A percentile compares a stretch with the other conserved stretches of the same genome.
Evolutionary conservation across 2,888 invertebrate genomes (phyloP).

Genomic region (Ectemnius continuus): DNA sequence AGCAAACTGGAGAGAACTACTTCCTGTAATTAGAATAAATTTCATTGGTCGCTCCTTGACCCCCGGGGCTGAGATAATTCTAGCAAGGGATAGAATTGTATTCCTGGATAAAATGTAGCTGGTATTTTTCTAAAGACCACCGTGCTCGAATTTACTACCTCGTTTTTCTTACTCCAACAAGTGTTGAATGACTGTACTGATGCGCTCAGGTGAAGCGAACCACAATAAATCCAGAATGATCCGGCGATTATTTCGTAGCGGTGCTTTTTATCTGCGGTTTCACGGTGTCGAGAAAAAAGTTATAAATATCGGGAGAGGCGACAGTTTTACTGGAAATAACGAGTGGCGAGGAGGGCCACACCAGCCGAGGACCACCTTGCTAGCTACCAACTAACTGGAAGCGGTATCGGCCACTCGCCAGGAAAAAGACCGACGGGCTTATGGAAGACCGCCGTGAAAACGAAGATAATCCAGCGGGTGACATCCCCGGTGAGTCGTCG

Average conservation of each 20-base stretch:
- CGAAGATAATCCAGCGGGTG: conserved; percentile 52
- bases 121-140: too few species aligned
- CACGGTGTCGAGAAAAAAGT: conserved; percentile 22
- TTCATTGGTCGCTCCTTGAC: too few species aligned
- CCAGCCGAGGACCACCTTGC: conserved; percentile 44
- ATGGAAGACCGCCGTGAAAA: conserved; percentile 49
- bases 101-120: too few species aligned
- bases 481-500: conserved; percentile 17
- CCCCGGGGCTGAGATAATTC: too few species aligned
- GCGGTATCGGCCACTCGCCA: conserved; percentile 35
- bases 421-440: conserved; percentile 51
- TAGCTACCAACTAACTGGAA: conserved; percentile 28
- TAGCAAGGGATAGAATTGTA: too few species aligned
- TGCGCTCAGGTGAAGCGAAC: not conserved
- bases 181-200: too few species aligned
- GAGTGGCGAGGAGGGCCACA: conserved; percentile 17
- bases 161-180: too few species aligned
- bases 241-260: not conserved
- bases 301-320: conserved; percentile 32
- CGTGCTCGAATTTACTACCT: too few species aligned
- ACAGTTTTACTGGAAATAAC: conserved; percentile 34
- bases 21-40: too few species aligned
- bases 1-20: too few species aligned
- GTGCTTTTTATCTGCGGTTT: conserved; percentile 5
- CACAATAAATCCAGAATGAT: not conserved